phyloP scores from a whole-genome alignment of 2,888 invertebrate species.

The Abscondita cerata region DNA sequence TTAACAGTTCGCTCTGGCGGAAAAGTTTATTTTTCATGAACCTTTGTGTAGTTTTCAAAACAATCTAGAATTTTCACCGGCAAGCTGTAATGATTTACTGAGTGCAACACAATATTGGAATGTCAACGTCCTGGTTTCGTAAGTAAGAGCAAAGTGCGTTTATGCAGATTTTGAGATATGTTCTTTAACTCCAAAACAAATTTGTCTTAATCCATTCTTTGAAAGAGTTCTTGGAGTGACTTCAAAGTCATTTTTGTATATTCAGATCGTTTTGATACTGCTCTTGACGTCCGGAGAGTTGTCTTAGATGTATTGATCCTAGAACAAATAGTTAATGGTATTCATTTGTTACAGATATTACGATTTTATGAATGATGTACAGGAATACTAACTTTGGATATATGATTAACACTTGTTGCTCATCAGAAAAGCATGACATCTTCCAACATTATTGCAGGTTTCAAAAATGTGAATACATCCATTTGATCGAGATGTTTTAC shows the following conservation, averaged over 20 bases:
- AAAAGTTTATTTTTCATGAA: background rate
- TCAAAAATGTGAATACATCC: no score
- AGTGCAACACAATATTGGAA: conserved; percentile 2
- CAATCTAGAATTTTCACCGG: background rate
- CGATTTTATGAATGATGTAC: conserved; percentile 2
- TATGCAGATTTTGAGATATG: background rate
- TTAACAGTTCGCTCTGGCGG: background rate
- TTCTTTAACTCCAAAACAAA: background rate
- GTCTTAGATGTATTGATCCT: no score
- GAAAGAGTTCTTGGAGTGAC: background rate
- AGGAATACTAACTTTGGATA: background rate
- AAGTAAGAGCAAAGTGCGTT: background rate
- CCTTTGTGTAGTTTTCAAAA: background rate
- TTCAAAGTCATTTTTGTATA: background rate
- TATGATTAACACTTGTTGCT: no score
- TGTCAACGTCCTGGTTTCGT: background rate
- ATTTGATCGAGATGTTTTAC: no score
- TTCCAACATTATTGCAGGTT: no score
- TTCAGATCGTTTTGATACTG: no score
- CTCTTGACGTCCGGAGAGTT: no score
- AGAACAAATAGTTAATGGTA: no score
- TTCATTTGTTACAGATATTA: conserved; percentile 6
- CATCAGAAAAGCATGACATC: no score
- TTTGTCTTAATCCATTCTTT: background rate
- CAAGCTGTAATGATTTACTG: background rate